Base-by-base conservation (phyloP, 92 coral and sea anemone genomes). In the Epizoanthus illoricatus region DNA sequence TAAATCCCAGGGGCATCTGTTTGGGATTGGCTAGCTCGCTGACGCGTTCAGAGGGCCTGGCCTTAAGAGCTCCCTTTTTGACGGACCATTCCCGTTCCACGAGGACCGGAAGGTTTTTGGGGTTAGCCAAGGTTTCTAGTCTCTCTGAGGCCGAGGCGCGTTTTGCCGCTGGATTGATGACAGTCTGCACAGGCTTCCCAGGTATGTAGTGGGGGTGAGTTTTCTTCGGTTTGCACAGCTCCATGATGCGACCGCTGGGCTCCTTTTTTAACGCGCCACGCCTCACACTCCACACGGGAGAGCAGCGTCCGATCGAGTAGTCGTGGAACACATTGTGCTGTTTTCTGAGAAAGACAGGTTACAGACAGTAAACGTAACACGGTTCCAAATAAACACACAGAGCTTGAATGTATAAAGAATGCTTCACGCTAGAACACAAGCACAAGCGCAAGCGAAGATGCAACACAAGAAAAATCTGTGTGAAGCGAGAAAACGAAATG, bases 61-160 rank as follows among this genome's bases (percentile, higher is more conserved):
- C 91, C 45, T 73, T 73, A 11, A 97, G 80, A 4, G 98, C 95
- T 21, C 97, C 85, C 58, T 54, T 83, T 80, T 87, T 94, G 11
- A 97, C 92, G 39, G 79, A 74, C 99, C 99, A 97, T 19, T 97
- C 99, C 23, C 98, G 92, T 68, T 84, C 98, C 59, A 60, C 81
- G 55, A 82, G 81, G 13, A 59, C 84, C 12, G 86, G 45, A 55
- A 94, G 85, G 45, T 87, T 85, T 19, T 87, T 91, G 2, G 99
- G 93, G 66, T 55, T 85, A 5, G 97, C 88, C 62, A 97, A 91
- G 19, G 43, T 81, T 47, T 94, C 98, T 5, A 90, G 74, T 42
- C 97, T 87, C 58, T 73, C 87, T 7, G 98, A 86, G 8, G 97
- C 85, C 6, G 80, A 60, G 23, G 99, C 98, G 15, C 74, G 89